Percentiles rank a stretch among this genome's conserved stretches.
Conservation (phyloP, 2,797 vertebrate genomes). For the Scleropages formosus region DNA sequence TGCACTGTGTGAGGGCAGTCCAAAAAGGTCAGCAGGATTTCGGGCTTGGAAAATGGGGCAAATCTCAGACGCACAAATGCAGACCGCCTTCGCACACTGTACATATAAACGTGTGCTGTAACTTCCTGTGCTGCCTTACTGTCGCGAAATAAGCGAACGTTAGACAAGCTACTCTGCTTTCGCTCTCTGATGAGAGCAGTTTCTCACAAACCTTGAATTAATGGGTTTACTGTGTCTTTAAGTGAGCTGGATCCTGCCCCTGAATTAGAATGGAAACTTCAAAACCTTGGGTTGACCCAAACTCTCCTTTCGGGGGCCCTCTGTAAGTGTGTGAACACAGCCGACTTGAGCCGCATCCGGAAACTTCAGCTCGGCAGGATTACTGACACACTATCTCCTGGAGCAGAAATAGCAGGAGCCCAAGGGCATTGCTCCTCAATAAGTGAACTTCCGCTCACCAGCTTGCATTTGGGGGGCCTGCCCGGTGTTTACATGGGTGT, state of each 20-base stretch:
- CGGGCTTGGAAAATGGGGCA: constrained; percentile 70
- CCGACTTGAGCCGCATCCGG: constrained; percentile 61
- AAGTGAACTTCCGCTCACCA: constrained; percentile 68
- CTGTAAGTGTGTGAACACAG: constrained; percentile 42
- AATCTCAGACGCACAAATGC: constrained; percentile 64
- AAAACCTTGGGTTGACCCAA: constrained; percentile 17
- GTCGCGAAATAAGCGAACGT: too few relatives aligned
- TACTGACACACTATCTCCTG: constrained; percentile 75
- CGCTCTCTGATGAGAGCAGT: not conserved
- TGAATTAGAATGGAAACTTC: constrained; percentile 15
- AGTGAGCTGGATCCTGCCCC: not conserved
- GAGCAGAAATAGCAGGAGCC: constrained; percentile 70
- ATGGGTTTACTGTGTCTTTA: not conserved
- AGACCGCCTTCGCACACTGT: too few relatives aligned
- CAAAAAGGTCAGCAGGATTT: constrained; percentile 76
- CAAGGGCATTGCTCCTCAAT: constrained; percentile 67
- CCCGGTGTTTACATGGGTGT: constrained; percentile 48
- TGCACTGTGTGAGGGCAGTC: constrained; percentile 64
- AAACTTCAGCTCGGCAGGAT: constrained; percentile 72
- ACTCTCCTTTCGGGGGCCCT: not conserved
- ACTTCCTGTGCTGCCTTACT: too few relatives aligned
- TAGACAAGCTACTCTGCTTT: not conserved
- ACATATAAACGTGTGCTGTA: too few relatives aligned
- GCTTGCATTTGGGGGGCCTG: constrained; percentile 47
- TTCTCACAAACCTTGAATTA: not conserved